Conservation (phyloP, 2,888 invertebrate genomes). For the Limnephilus auricula region DNA sequence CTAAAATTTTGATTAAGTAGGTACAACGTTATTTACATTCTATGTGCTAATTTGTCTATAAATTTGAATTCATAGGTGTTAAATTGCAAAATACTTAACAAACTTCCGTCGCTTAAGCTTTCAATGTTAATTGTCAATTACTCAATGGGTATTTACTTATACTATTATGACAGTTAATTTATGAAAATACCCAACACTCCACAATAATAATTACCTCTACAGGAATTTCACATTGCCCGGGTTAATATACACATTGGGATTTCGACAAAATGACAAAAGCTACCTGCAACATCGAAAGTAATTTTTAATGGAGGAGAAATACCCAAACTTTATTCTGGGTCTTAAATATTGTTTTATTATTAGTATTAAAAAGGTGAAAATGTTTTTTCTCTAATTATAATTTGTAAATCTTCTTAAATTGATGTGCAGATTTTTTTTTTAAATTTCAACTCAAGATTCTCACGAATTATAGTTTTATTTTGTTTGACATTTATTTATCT, state of each 20-base stretch:
- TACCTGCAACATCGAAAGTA: neutral
- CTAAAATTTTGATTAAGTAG: neutral
- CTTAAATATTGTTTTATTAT: neutral
- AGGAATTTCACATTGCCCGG: neutral
- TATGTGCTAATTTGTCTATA: neutral
- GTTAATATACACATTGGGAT: neutral
- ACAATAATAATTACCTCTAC: neutral
- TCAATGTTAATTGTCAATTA: neutral
- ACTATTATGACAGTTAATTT: neutral
- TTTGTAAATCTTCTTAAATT: no score
- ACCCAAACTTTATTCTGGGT: neutral
- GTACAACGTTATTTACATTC: neutral
- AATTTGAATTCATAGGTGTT: neutral
- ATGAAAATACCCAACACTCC: neutral
- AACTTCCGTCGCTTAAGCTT: no score
- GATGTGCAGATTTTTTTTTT: no score
- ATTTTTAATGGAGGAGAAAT: neutral
- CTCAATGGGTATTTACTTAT: neutral
- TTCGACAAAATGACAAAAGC: neutral
- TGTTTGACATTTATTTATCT: no score
- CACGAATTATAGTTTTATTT: no score
- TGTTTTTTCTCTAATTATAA: no score
- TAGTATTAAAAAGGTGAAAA: no score
- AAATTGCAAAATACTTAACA: neutral
- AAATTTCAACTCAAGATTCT: no score